A percentile compares a stretch with the other conserved stretches of the same genome.
Evolutionary conservation across 2,113 vertebrate genomes (phyloP).

Genomic region (Oxyura jamaicensis): DNA sequence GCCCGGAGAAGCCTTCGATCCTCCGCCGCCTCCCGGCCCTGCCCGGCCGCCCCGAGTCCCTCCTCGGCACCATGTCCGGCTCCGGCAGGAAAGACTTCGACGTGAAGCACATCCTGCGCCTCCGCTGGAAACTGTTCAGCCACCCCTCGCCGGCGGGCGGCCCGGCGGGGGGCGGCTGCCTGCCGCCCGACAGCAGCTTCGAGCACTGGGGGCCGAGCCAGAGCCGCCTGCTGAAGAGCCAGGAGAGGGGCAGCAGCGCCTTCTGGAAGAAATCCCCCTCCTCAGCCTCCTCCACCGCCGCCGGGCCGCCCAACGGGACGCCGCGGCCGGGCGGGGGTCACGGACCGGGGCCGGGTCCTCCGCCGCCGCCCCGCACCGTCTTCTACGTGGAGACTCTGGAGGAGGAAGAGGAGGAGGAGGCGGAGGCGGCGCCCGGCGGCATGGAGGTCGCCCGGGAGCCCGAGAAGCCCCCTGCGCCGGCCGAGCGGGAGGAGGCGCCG

Average conservation of each 20-base stretch:
- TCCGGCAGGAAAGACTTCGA: conserved; percentile 83
- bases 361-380: conserved; percentile 64
- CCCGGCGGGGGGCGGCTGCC: conserved; percentile 67
- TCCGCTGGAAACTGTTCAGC: conserved; percentile 85
- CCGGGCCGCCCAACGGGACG: conserved; percentile 71
- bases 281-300: conserved; percentile 62
- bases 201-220: conserved; percentile 85
- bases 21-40: neutral
- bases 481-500: conserved; percentile 68
- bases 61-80: conserved; percentile 75
- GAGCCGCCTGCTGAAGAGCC: conserved; percentile 77
- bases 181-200: conserved; percentile 76
- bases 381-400: conserved; percentile 82
- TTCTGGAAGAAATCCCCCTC: conserved; percentile 78
- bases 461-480: conserved; percentile 62
- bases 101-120: conserved; percentile 83
- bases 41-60: neutral
- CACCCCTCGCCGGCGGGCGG: conserved; percentile 73
- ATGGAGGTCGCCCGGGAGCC: conserved; percentile 72
- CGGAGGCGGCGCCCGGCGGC: conserved; percentile 63
- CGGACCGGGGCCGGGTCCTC: conserved; percentile 51
- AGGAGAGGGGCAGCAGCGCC: conserved; percentile 68
- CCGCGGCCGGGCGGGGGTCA: conserved; percentile 15
- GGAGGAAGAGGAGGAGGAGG: conserved; percentile 47
- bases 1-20: neutral